A percentile compares a stretch with the other conserved stretches of the same genome.
phyloP scores from a whole-genome alignment of 1,140 invertebrate genomes.

The Luehdorfia chinensis region DNA sequence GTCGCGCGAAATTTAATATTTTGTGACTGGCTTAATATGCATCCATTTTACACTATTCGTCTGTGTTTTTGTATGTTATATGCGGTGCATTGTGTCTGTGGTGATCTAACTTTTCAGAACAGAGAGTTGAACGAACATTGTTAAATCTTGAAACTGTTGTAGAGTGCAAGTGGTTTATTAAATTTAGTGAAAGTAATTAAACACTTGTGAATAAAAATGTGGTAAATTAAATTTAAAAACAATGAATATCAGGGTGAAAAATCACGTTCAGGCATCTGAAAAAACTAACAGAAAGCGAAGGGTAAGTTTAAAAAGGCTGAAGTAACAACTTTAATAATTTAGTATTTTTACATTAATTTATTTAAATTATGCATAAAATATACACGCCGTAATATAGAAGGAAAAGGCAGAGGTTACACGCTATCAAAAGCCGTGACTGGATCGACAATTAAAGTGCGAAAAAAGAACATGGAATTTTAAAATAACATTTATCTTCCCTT shows the following conservation, averaged over 20 bases:
- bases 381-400: too few relatives aligned
- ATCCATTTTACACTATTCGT: not conserved
- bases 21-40: constrained; percentile 18
- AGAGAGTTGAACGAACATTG: not conserved
- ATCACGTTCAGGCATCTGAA: constrained; percentile 37
- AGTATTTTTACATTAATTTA: not conserved
- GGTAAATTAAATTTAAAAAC: constrained; percentile 20
- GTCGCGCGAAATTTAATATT: not conserved
- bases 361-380: too few relatives aligned
- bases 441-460: too few relatives aligned
- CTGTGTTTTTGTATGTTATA: not conserved
- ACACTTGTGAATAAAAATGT: constrained; percentile 18
- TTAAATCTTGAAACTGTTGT: not conserved
- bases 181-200: constrained; percentile 15
- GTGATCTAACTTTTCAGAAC: constrained; percentile 4
- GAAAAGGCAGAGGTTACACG: too few relatives aligned
- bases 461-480: too few relatives aligned
- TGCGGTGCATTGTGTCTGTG: constrained; percentile 16
- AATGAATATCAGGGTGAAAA: constrained; percentile 48
- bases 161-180: constrained; percentile 13
- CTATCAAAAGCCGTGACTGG: too few relatives aligned
- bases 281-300: constrained; percentile 49
- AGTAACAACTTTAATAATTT: too few relatives aligned
- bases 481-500: too few relatives aligned
- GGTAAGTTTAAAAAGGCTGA: constrained; percentile 38